Evolutionary conservation across 2,797 vertebrate genomes (phyloP).

Genomic region (Cuniculus paca): DNA sequence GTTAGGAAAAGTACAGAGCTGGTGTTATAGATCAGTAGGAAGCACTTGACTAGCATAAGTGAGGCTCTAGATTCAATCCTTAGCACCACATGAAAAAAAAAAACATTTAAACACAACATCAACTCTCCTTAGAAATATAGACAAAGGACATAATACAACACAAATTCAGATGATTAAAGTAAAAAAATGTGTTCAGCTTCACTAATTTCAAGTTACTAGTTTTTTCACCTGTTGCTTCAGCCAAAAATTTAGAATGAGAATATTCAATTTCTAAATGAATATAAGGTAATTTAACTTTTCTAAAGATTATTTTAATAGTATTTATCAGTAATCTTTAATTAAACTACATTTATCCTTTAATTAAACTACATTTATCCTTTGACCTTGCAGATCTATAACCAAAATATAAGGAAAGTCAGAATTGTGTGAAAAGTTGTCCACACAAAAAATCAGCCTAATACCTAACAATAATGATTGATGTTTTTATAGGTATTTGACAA

Average conservation of each 20-base stretch:
- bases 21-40: not conserved
- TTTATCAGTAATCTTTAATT: not conserved
- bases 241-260: not conserved
- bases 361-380: not conserved
- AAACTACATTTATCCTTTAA: not conserved
- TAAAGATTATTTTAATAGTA: not conserved
- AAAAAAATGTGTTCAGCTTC: not conserved
- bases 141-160: not conserved
- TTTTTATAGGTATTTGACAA: not conserved
- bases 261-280: slow-evolving; percentile 34
- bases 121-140: not conserved
- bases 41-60: not conserved
- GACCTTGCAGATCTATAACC: not conserved
- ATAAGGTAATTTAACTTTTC: not conserved
- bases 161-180: not conserved
- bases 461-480: not conserved
- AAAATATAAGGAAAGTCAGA: not conserved
- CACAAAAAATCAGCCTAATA: not conserved
- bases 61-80: not conserved
- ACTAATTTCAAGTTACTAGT: not conserved
- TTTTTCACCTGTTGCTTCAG: slow-evolving; percentile 24
- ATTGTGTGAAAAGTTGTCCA: not conserved
- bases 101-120: too few relatives aligned
- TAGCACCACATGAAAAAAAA: not conserved
- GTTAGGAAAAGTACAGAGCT: not conserved